These are phyloP conservation scores for Catotricha subobsoleta DNA, from an alignment of 2,888 invertebrate species.

Conservation along the genomic window DNA sequence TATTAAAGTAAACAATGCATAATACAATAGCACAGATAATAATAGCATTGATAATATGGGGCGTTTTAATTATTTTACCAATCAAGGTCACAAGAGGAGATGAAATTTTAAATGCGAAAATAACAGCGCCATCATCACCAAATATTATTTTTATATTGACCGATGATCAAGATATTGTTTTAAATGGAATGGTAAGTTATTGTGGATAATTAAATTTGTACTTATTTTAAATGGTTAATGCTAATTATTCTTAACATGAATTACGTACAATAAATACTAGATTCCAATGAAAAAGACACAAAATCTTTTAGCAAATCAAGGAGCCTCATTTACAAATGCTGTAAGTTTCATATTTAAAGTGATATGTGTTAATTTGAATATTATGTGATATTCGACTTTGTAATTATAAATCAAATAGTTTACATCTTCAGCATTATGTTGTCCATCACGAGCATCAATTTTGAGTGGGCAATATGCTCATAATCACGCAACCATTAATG, in stretches of 20 bases:
- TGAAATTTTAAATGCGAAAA: too few species aligned
- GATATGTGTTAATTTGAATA: background rate
- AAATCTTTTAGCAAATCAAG: constrained; percentile 41
- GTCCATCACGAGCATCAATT: constrained; percentile 75
- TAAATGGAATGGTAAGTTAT: constrained; percentile 59
- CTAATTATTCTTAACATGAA: constrained; percentile 19
- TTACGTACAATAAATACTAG: constrained; percentile 24
- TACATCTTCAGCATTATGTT: constrained; percentile 71
- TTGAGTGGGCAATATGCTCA: constrained; percentile 71
- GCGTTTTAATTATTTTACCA: background rate
- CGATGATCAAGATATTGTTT: constrained; percentile 69
- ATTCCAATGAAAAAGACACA: constrained; percentile 46
- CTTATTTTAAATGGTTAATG: background rate
- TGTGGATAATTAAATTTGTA: too few species aligned
- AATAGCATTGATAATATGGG: background rate
- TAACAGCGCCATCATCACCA: constrained; percentile 30
- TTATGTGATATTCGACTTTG: background rate
- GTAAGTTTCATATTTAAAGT: constrained; percentile 34
- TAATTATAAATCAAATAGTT: constrained; percentile 35
- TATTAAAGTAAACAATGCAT: background rate
- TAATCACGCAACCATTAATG: constrained; percentile 62
- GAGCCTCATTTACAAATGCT: constrained; percentile 53
- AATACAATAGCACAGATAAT: background rate
- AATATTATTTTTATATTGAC: constrained; percentile 66
- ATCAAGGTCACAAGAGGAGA: background rate